Evolutionary conservation across 2,888 invertebrate species (phyloP), one percentile per base, ranked within the genome.

Genomic region (Heliconius charithonia): DNA sequence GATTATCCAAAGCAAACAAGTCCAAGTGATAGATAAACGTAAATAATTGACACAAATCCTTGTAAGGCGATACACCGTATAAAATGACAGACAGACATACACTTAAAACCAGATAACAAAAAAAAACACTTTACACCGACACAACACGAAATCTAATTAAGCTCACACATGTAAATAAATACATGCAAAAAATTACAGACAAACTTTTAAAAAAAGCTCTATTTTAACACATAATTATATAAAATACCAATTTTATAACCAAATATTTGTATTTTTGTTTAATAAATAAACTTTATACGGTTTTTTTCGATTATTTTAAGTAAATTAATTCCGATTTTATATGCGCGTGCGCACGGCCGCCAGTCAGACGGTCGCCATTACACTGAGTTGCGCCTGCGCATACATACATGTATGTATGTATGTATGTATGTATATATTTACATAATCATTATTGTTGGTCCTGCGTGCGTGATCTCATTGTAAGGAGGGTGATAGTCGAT

Each of bases 381-480:
- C 91, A 94, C 94, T 94, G 92, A 85, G 83, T 66, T 66, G 66
- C 85, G 85, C 83, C 85, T 83, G 85, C 79, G 86, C 83, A 86
- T 86, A 86, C 87, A 86, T 84, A 84, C 83, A 86, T 85, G 90
- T 91, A 90, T 87, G 83, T 82, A 89, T 86, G 91, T 82, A 89
- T 91, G 90, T 90, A n/a, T n/a, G n/a, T n/a, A n/a, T n/a, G n/a
- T n/a, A 90, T 87, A 85, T 87, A 86, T 88, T 91, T 92, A 91
- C 92, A 92, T 91, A 91, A 89, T 89, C 88, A 90, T 90, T 90
- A 89, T 89, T 89, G 90, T 90, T 88, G 87, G 89, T 90, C 90
- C 91, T 91, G 86, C 83, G 83, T 84, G 83, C 82, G 82, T 83
- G 83, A 81, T 83, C 83, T 81, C 80, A 82, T 78, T 72, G 77